Evolutionary conservation across 2,113 vertebrate genomes (phyloP).

Genomic region (Menidia beryllina): DNA sequence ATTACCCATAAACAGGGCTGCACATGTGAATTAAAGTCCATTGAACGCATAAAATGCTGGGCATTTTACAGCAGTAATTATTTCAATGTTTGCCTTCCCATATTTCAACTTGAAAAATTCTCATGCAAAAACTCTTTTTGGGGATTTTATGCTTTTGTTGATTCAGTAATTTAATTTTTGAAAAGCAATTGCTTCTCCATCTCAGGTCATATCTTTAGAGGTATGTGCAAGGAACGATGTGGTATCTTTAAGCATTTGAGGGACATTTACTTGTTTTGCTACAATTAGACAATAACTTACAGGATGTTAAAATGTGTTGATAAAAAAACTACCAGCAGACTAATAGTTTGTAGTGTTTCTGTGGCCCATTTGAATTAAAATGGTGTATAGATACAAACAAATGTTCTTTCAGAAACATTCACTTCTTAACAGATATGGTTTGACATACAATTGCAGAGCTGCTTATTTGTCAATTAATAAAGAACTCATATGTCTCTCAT

Average conservation of each 20-base stretch:
- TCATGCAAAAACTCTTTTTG: not conserved
- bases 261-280: not conserved
- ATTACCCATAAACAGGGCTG: too few relatives aligned
- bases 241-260: slow-evolving; percentile 1
- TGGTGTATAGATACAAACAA: not conserved
- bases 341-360: not conserved
- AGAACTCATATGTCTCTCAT: slow-evolving; percentile 10
- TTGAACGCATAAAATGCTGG: too few relatives aligned
- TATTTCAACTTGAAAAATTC: not conserved
- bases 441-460: not conserved
- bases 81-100: too few relatives aligned
- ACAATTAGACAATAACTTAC: not conserved
- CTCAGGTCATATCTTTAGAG: not conserved
- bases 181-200: not conserved
- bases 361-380: not conserved
- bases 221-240: not conserved
- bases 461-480: slow-evolving; percentile 12
- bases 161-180: too few relatives aligned
- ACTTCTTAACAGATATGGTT: not conserved
- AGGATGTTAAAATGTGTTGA: not conserved
- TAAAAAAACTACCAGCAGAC: not conserved
- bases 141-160: not conserved
- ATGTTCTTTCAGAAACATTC: not conserved
- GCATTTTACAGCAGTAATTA: too few relatives aligned
- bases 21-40: too few relatives aligned